Conservation (phyloP, 2,113 vertebrate species). For the Crotalus horridus region DNA sequence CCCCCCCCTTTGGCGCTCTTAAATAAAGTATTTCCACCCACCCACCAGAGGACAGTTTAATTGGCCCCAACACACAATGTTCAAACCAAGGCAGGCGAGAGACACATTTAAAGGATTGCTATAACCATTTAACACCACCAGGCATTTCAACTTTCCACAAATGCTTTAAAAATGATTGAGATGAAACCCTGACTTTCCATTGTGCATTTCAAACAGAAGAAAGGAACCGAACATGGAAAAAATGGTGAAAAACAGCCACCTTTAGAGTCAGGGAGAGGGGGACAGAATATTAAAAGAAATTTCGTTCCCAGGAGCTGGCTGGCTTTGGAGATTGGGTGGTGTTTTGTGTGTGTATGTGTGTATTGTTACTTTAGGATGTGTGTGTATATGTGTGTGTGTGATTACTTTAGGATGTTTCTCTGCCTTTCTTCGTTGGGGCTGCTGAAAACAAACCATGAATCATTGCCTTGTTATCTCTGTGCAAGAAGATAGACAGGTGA, state of each 20-base stretch:
- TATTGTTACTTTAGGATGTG: neutral
- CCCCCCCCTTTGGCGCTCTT: neutral
- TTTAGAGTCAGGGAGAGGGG: neutral
- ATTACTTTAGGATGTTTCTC: neutral
- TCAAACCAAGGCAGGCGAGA: neutral
- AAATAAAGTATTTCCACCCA: neutral
- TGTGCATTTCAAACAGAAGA: neutral
- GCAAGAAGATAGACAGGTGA: accelerated
- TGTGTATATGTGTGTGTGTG: neutral
- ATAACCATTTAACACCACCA: neutral
- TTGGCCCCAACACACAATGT: neutral
- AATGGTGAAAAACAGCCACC: neutral
- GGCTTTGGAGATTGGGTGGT: neutral
- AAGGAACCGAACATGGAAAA: conserved; percentile 16
- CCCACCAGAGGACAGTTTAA: neutral
- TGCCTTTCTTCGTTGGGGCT: neutral
- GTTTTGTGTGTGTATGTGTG: neutral
- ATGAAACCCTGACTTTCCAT: neutral
- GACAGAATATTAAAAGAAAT: neutral
- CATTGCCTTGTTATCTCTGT: neutral
- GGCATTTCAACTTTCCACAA: neutral
- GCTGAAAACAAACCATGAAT: conserved; percentile 29
- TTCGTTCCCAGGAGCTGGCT: neutral
- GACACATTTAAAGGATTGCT: neutral
- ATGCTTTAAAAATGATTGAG: neutral